Evolutionary conservation across 1,140 invertebrate genomes (phyloP).

Genomic region (Dolichoris vasculosae): DNA sequence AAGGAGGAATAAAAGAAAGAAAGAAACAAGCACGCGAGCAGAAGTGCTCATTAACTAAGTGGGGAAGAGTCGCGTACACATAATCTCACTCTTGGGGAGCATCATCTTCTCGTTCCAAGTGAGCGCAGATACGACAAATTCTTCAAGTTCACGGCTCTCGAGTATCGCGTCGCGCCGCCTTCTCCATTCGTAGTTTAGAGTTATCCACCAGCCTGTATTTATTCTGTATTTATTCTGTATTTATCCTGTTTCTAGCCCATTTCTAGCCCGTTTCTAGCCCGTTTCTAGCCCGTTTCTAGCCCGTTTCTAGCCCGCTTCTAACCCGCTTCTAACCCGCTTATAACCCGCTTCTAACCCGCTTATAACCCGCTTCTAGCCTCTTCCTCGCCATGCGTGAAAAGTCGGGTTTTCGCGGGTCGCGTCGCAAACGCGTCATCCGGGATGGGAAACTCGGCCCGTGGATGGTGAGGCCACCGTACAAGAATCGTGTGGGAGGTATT

Average conservation of each 20-base stretch:
- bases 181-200: background rate
- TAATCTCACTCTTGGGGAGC: background rate
- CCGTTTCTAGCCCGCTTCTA: too few species aligned
- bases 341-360: too few species aligned
- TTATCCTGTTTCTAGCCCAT: too few species aligned
- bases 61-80: background rate
- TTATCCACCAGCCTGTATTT: too few species aligned
- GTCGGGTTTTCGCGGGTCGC: background rate
- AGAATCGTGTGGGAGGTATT: background rate
- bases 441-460: conserved; percentile 18
- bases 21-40: background rate
- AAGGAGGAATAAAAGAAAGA: background rate
- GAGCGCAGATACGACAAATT: background rate
- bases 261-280: too few species aligned
- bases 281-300: too few species aligned
- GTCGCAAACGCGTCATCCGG: background rate
- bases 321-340: too few species aligned
- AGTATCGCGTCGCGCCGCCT: too few species aligned
- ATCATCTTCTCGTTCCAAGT: background rate
- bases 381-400: background rate
- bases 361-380: too few species aligned
- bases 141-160: background rate
- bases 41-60: background rate
- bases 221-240: too few species aligned
- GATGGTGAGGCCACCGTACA: background rate